phyloP scores from a whole-genome alignment of 2,888 invertebrate genomes.

The Drosophila sordidapex region DNA sequence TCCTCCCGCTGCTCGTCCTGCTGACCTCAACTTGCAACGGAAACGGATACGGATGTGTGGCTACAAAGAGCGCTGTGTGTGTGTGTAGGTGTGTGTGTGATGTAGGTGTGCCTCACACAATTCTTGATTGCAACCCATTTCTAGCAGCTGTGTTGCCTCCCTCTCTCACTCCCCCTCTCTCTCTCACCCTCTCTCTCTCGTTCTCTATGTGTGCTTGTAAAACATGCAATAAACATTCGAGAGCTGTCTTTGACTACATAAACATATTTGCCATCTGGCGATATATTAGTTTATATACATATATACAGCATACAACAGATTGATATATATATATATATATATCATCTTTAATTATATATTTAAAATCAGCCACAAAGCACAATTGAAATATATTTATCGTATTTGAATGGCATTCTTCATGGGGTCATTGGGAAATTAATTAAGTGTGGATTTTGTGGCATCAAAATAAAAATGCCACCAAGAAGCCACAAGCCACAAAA shows the following conservation, averaged over 20 bases:
- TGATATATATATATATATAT: no score
- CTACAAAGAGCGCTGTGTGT: slow-evolving; percentile 10
- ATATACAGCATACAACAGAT: neutral
- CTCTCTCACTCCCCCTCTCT: neutral
- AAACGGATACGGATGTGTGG: slow-evolving; percentile 68
- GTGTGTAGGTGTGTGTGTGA: neutral
- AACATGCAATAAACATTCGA: slow-evolving; percentile 64
- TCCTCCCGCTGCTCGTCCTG: neutral
- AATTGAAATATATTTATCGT: slow-evolving; percentile 44
- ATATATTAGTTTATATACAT: neutral
- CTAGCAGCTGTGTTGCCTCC: slow-evolving; percentile 17
- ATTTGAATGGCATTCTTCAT: slow-evolving; percentile 31
- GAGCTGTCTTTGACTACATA: slow-evolving; percentile 41
- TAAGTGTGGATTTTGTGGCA: slow-evolving; percentile 16
- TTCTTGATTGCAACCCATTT: slow-evolving; percentile 52
- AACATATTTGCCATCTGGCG: slow-evolving; percentile 15
- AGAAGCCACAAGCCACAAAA: slow-evolving; percentile 32
- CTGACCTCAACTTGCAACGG: slow-evolving; percentile 60
- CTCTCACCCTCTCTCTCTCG: neutral
- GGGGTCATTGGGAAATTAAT: slow-evolving; percentile 48
- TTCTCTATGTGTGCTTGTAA: slow-evolving; percentile 45
- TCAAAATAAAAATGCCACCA: slow-evolving; percentile 12
- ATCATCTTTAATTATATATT: no score
- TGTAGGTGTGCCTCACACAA: neutral
- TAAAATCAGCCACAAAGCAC: slow-evolving; percentile 12